A percentile compares a stretch with the other conserved stretches of the same genome.
phyloP scores from a whole-genome alignment of 2,888 invertebrate species.

The Drosophila mercatorum region DNA sequence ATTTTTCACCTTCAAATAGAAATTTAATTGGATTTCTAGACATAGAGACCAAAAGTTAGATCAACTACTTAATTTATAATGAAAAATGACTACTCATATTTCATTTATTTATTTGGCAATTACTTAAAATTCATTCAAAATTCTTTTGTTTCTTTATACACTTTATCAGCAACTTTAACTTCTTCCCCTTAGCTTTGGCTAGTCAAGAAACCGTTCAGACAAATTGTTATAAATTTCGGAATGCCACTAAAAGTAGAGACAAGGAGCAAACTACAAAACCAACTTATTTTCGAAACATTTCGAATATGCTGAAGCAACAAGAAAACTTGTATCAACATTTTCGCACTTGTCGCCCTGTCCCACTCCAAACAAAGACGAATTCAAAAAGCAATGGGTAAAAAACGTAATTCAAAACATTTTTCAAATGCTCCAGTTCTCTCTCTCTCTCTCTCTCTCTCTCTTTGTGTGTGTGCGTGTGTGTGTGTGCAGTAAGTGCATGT shows the following conservation, averaged over 20 bases:
- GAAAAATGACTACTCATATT: too few relatives aligned
- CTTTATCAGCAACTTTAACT: neutral
- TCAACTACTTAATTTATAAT: neutral
- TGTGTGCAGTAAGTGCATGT: constrained; percentile 30
- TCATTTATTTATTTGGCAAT: neutral
- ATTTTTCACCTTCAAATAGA: too few relatives aligned
- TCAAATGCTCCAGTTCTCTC: constrained; percentile 70
- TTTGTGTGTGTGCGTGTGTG: too few relatives aligned
- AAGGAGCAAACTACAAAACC: constrained; percentile 1
- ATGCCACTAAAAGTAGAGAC: neutral
- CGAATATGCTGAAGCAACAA: constrained; percentile 19
- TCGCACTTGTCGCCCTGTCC: constrained; percentile 58
- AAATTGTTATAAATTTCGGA: constrained; percentile 11
- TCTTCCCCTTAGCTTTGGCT: too few relatives aligned
- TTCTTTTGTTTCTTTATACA: neutral
- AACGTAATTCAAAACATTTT: constrained; percentile 76
- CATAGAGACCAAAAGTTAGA: neutral
- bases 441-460: neutral
- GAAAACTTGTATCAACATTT: constrained; percentile 70
- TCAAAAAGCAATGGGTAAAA: constrained; percentile 41
- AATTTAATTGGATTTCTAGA: too few relatives aligned
- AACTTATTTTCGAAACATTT: constrained; percentile 33
- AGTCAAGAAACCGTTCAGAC: neutral
- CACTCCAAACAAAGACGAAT: constrained; percentile 50
- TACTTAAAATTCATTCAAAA: neutral